Base-by-base conservation (phyloP, 2,888 invertebrate genomes). In the Microctonus aethiopoides region DNA sequence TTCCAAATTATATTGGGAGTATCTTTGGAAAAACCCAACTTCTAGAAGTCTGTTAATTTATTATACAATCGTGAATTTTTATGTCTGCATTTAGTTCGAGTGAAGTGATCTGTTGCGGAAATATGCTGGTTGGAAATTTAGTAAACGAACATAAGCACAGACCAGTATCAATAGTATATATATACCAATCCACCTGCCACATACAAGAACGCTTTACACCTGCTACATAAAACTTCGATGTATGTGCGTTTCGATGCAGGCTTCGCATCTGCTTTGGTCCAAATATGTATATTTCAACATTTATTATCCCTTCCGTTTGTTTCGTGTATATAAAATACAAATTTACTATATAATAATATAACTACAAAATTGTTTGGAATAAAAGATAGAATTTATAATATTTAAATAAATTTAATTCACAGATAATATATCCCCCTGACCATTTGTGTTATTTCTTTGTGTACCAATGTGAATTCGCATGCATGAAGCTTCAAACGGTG, bases 171-270 rank as follows among this genome's bases (percentile, higher is more conserved):
- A 59, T 68, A 68, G 36, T 54, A 73, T 67, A 70, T 54, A 74
- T 67, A 46, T 68, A 68, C 61, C 67, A 71, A 75, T 74, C 72
- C 74, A 76, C 76, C 76, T 76, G 76, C 68, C 66, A 46, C n/a
- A 34, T 52, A n/a, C n/a, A 32, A 24, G 60, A 68, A 39, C 72
- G 76, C 68, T 74, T 62, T 72, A 75, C 76, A 76, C 76, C 76
- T 76, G 76, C 75, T 70, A 52, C 73, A 71, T 63, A 61, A 3
- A 39, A 52, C 54, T 36, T 46, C 68, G 60, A 41, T 63, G 13
- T 54, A 26, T 54, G 26, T 54, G 11, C 16, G 5, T 16, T 29
- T 32, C 26, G 46, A 34, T 51, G 56, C 51, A 34, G 46, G 36
- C 26, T 57, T 57, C 22, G 56, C 68, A 69, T 69, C 68, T 69